phyloP scores from a whole-genome alignment of 2,797 vertebrate genomes.

The Argentina silus region DNA sequence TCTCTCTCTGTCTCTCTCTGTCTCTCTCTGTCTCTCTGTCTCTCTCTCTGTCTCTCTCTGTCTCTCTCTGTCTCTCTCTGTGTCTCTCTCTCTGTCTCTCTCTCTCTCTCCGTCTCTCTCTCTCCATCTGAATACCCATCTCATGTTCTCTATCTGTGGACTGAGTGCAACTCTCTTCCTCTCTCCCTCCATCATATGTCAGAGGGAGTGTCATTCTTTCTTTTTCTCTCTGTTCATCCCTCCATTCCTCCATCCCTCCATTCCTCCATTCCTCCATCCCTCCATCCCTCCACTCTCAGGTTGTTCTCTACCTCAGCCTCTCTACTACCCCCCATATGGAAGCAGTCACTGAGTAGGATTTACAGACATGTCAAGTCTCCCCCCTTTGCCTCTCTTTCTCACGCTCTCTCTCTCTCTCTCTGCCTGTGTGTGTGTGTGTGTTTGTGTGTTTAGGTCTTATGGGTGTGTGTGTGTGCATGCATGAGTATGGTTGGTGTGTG shows the following conservation, averaged over 20 bases:
- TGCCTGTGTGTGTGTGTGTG: constrained; percentile 5
- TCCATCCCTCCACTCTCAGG: constrained; percentile 28
- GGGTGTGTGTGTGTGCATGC: not conserved
- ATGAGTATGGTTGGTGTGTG: not conserved
- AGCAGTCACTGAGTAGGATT: too few relatives aligned
- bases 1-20: constrained; percentile 60
- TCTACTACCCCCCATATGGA: too few relatives aligned
- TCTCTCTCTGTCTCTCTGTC: constrained; percentile 29
- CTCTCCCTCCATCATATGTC: too few relatives aligned
- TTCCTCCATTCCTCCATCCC: constrained; percentile 35
- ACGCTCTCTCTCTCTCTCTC: not conserved
- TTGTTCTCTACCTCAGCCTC: not conserved
- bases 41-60: constrained; percentile 15
- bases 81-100: constrained; percentile 35
- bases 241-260: constrained; percentile 26
- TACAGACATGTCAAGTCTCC: too few relatives aligned
- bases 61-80: not conserved
- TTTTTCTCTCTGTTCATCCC: not conserved
- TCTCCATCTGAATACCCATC: constrained; percentile 32
- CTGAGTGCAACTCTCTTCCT: too few relatives aligned
- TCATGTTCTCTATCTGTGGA: not conserved
- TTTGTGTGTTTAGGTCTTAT: too few relatives aligned
- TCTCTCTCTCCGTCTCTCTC: not conserved
- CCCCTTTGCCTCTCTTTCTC: not conserved
- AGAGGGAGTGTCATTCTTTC: too few relatives aligned